Evolutionary conservation across 1,140 invertebrate species (phyloP), one percentile per base, ranked within the genome.

Genomic region (Saxidomus purpurata): DNA sequence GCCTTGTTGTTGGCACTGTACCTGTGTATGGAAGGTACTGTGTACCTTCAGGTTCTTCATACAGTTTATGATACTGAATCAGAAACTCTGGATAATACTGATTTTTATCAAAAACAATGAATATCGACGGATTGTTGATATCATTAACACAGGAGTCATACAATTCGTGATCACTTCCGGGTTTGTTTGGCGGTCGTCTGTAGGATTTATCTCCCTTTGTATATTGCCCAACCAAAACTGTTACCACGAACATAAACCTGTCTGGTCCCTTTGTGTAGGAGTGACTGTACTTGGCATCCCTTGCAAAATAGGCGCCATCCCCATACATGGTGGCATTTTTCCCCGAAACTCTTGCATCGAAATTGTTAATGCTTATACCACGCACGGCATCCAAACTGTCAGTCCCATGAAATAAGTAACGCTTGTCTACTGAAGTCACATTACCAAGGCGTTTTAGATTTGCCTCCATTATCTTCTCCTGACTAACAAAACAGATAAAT

Each of bases 31-130:
- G 13, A 3, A 19, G 8, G 19, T 19, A 15, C 19, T 8, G 2
- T 19, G 8, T 19, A 55, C 8, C 19, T 13, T 15, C 13, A 63
- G 28, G 8, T 28, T 63, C 59, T 63, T 63, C 59, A 63, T 63
- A 63, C 59, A 28, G 4, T 28, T 71, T 86, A 52, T 79, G 34
- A 34, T 94, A 95, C 40, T 92, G 86, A 40, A 95, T 93, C n/a
- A 95, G 63, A 89, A 94, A 95, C 47, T 94, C 92, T 13, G 94
- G 94, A 88, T 95, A 94, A 59, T 89, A 91, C 80, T 94, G 94
- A 34, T 92, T 90, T 67, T 92, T 83, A 3, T 93, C 90, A 82
- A 94, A 95, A 25, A 94, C 91, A 40, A 95, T 92, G 91, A 91
- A 94, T 22, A 94, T 94, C 36, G 28, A 82, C 2, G 94, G 94